phyloP scores from a whole-genome alignment of 2,888 invertebrate genomes.

The Parnassius mnemosyne region DNA sequence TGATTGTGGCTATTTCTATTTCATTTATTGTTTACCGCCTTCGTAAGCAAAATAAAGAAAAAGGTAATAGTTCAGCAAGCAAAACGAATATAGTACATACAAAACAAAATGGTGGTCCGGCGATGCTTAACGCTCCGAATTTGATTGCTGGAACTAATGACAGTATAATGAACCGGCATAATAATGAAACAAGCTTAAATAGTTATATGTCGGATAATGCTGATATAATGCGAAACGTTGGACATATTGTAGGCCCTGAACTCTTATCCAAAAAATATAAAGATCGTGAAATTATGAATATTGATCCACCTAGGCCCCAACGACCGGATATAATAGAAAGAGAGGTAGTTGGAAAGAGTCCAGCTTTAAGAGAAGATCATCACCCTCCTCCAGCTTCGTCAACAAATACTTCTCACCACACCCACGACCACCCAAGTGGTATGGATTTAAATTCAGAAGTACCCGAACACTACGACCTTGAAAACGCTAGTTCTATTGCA shows the following conservation, averaged over 20 bases:
- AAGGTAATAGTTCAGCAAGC: conserved; percentile 83
- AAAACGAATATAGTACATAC: conserved; percentile 86
- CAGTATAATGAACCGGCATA: conserved; percentile 85
- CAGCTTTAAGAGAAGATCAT: conserved; percentile 88
- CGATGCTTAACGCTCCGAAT: conserved; percentile 85
- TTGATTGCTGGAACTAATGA: conserved; percentile 85
- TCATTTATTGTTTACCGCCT: conserved; percentile 96
- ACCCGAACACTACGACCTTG: conserved; percentile 97
- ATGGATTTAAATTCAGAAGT: conserved; percentile 89
- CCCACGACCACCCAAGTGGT: conserved; percentile 86
- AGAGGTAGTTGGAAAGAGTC: conserved; percentile 91
- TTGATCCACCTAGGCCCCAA: conserved; percentile 88
- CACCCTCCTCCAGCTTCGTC: conserved; percentile 90
- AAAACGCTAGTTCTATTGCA: conserved; percentile 98
- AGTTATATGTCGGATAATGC: conserved; percentile 87
- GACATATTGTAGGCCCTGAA: conserved; percentile 91
- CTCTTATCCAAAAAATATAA: conserved; percentile 93
- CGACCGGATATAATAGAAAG: conserved; percentile 96
- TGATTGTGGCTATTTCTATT: conserved; percentile 92
- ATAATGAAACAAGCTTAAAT: conserved; percentile 85
- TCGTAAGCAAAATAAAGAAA: conserved; percentile 92
- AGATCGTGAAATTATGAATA: conserved; percentile 88
- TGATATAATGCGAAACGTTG: conserved; percentile 87
- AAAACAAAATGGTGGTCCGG: conserved; percentile 88
- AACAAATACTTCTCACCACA: conserved; percentile 85